Conservation (phyloP, 2,113 vertebrate genomes). For the Phaethornis superciliosus region DNA sequence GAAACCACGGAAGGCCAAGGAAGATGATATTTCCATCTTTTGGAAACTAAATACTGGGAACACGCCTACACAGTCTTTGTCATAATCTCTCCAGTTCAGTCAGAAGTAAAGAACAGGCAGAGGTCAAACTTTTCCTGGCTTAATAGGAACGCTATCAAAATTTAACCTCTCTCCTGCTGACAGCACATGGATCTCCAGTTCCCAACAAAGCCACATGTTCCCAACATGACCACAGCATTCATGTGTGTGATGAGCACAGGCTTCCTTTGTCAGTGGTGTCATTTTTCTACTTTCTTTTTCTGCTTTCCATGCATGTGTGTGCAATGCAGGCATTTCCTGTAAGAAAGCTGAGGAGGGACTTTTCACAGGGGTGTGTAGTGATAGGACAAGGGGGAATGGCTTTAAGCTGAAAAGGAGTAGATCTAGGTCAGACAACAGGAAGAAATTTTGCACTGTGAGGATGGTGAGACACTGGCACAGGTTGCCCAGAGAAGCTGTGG, state of each 20-base stretch:
- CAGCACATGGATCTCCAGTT: neutral
- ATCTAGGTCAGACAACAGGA: no score
- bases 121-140: constrained; percentile 61
- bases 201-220: neutral
- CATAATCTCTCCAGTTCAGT: constrained; percentile 56
- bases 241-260: neutral
- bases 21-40: constrained; percentile 71
- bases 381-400: no score
- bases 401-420: no score
- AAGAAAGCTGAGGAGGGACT: no score
- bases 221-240: neutral
- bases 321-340: no score
- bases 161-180: constrained; percentile 60
- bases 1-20: constrained; percentile 22
- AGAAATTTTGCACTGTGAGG: no score
- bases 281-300: neutral
- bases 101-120: constrained; percentile 51
- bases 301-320: neutral
- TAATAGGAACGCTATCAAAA: neutral
- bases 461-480: no score
- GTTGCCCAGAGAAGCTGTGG: no score
- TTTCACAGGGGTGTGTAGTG: no score
- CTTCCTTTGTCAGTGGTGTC: neutral
- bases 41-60: constrained; percentile 59
- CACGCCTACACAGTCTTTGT: constrained; percentile 66